phyloP scores from a whole-genome alignment of 2,888 invertebrate genomes.

The Biston stratarius region DNA sequence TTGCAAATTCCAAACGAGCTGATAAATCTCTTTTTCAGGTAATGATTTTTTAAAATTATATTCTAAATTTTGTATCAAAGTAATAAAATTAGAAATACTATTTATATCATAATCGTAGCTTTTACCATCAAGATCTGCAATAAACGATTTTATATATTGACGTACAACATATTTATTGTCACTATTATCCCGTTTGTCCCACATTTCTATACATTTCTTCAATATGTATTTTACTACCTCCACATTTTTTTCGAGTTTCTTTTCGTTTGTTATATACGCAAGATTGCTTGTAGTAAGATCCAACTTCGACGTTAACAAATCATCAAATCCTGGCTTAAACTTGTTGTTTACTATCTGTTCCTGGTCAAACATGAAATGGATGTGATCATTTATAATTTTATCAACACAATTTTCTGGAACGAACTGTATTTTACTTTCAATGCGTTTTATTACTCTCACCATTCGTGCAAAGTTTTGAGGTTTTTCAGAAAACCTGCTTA shows the following conservation, averaged over 20 bases:
- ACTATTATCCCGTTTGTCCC: constrained; percentile 17
- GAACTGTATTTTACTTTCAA: constrained; percentile 5
- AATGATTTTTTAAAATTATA: constrained; percentile 24
- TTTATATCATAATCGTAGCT: constrained; percentile 23
- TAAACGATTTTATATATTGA: constrained; percentile 22
- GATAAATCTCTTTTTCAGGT: constrained; percentile 31
- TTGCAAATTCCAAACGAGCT: constrained; percentile 21
- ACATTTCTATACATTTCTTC: constrained; percentile 29
- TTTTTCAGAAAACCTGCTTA: constrained; percentile 31
- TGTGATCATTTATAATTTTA: constrained; percentile 26
- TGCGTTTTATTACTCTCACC: constrained; percentile 15
- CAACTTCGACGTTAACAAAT: constrained; percentile 31
- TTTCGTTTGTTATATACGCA: constrained; percentile 20
- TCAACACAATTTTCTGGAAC: constrained; percentile 24
- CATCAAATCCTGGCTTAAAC: not conserved
- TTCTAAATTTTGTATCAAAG: constrained; percentile 24
- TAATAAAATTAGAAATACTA: constrained; percentile 19
- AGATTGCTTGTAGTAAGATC: constrained; percentile 25
- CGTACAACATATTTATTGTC: constrained; percentile 25
- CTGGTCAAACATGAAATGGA: constrained; percentile 29
- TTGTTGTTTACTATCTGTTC: constrained; percentile 21
- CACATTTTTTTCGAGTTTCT: constrained; percentile 23
- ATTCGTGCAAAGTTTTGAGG: constrained; percentile 20
- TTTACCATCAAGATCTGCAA: constrained; percentile 13
- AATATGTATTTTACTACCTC: constrained; percentile 22